These are phyloP conservation scores for Odontomachus brunneus DNA, from an alignment of 1,140 invertebrate genomes.

Conservation along the genomic window DNA sequence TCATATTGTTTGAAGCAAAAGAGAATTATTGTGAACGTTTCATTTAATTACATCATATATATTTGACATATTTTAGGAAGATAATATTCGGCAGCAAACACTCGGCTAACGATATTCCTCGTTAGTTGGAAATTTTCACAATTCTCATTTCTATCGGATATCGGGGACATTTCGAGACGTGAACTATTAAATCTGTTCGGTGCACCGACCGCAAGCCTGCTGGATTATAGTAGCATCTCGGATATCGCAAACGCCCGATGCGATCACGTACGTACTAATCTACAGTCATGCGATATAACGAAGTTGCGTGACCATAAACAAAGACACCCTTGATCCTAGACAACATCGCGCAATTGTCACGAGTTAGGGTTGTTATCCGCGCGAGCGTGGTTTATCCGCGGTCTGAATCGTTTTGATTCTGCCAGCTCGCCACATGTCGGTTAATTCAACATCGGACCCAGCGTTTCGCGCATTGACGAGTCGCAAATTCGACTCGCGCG, in stretches of 20 bases:
- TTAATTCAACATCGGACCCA: constrained; percentile 4
- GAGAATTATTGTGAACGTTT: no score
- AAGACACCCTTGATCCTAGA: constrained; percentile 52
- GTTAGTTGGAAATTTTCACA: no score
- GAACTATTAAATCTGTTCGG: not conserved
- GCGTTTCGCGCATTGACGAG: constrained; percentile 5
- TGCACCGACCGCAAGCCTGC: not conserved
- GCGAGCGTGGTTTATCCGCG: constrained; percentile 23
- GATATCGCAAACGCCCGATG: constrained; percentile 6
- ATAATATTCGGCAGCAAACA: no score
- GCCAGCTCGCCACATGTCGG: constrained; percentile 26
- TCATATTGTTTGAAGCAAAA: no score
- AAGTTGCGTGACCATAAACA: constrained; percentile 44
- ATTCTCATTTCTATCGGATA: no score
- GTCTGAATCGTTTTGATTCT: constrained; percentile 44
- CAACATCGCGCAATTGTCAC: constrained; percentile 52
- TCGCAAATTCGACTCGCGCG: constrained; percentile 27
- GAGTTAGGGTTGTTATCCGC: constrained; percentile 48
- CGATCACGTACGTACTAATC: constrained; percentile 33
- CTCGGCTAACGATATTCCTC: no score
- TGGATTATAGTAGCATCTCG: not conserved
- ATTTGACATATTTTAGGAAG: no score
- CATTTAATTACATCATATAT: no score
- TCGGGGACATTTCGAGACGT: no score
- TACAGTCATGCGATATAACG: constrained; percentile 14